Conservation (phyloP, 2,797 vertebrate genomes). For the Periparus ater region DNA sequence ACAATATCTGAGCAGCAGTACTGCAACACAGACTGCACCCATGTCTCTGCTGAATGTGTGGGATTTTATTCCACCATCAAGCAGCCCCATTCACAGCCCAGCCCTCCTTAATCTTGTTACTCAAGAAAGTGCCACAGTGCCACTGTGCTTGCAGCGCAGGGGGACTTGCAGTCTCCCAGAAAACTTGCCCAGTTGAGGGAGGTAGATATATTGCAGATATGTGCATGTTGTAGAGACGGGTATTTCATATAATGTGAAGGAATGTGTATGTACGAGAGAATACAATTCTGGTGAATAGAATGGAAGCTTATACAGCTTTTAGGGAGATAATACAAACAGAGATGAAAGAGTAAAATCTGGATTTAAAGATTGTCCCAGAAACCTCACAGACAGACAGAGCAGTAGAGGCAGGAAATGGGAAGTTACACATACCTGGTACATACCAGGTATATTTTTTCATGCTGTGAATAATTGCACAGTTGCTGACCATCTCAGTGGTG, state of each 20-base stretch:
- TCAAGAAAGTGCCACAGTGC: not conserved
- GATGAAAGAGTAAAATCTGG: not conserved
- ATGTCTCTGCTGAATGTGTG: not conserved
- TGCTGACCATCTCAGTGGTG: not conserved
- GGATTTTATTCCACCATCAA: not conserved
- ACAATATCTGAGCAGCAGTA: not conserved
- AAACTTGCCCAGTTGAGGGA: not conserved
- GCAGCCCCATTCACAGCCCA: accelerated
- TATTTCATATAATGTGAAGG: not conserved
- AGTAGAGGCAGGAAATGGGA: not conserved
- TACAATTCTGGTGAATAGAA: not conserved
- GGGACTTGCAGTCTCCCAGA: not conserved
- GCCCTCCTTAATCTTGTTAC: not conserved
- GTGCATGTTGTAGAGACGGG: not conserved
- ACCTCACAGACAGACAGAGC: not conserved
- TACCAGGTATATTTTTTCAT: not conserved
- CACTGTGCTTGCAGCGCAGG: not conserved
- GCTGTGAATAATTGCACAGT: not conserved
- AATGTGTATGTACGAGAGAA: not conserved
- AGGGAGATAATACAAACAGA: not conserved
- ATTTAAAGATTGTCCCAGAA: not conserved
- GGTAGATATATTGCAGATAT: not conserved
- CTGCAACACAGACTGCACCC: not conserved
- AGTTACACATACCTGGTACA: not conserved
- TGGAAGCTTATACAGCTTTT: not conserved